Conservation (phyloP, 2,797 vertebrate species). For the Anableps anableps region DNA sequence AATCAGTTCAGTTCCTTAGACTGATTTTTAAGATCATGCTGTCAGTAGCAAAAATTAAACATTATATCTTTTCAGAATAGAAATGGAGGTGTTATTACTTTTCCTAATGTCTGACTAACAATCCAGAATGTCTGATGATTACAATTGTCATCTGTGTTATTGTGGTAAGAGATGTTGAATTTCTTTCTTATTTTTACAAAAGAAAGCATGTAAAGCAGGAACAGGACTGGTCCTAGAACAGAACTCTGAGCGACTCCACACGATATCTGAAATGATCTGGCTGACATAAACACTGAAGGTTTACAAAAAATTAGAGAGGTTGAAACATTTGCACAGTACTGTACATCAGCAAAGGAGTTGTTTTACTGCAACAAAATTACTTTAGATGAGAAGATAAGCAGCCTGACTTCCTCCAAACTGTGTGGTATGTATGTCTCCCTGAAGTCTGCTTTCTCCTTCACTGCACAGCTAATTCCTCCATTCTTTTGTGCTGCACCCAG, state of each 20-base stretch:
- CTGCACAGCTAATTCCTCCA: slow-evolving; percentile 66
- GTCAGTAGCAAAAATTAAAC: not conserved
- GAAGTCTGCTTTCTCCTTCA: slow-evolving; percentile 63
- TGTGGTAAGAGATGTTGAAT: not conserved
- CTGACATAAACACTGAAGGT: not conserved
- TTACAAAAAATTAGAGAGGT: not conserved
- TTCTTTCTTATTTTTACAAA: not conserved
- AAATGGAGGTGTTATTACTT: not conserved
- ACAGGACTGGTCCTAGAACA: not conserved
- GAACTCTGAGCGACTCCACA: not conserved
- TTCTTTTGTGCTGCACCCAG: slow-evolving; percentile 68
- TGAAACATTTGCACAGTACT: not conserved
- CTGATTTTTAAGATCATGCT: not conserved
- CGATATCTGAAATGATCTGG: not conserved
- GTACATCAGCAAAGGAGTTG: slow-evolving; percentile 3
- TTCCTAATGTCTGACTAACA: not conserved
- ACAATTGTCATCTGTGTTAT: not conserved
- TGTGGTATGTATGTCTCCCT: slow-evolving; percentile 60
- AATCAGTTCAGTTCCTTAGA: not conserved
- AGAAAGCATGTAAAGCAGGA: not conserved
- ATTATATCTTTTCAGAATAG: not conserved
- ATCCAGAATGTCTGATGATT: not conserved
- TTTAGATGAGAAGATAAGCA: slow-evolving; percentile 44
- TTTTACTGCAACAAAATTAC: slow-evolving; percentile 28
- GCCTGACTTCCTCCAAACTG: slow-evolving; percentile 53